These are phyloP conservation scores for Pseudopleuronectes americanus DNA, from an alignment of 2,797 vertebrate genomes.

Conservation along the genomic window DNA sequence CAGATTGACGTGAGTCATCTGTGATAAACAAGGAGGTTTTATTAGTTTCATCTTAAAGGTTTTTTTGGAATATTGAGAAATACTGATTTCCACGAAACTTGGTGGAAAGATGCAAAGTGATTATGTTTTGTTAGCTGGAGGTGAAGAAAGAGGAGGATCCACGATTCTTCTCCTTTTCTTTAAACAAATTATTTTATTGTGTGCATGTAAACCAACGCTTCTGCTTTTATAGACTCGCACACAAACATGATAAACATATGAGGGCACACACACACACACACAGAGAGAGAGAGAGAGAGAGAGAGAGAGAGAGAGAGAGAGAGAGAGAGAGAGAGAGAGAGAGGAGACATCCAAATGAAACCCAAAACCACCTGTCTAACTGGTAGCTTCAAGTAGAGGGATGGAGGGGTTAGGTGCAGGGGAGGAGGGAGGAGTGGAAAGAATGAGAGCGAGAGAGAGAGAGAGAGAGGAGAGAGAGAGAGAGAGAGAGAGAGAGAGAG, in stretches of 20 bases:
- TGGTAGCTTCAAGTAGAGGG: conserved; percentile 33
- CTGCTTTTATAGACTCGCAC: conserved; percentile 12
- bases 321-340: too few relatives aligned
- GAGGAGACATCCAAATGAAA: conserved; percentile 46
- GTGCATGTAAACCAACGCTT: conserved; percentile 26
- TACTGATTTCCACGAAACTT: neutral
- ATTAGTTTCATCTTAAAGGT: neutral
- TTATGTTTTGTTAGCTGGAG: too few relatives aligned
- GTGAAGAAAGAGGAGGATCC: too few relatives aligned
- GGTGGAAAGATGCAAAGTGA: too few relatives aligned
- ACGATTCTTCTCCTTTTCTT: too few relatives aligned
- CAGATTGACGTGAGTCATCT: neutral
- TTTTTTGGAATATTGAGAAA: neutral
- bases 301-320: neutral
- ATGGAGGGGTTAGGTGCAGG: conserved; percentile 50
- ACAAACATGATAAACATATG: neutral
- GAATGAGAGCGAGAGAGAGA: too few relatives aligned
- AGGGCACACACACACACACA: neutral
- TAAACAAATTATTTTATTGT: conserved; percentile 29
- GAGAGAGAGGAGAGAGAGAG: too few relatives aligned
- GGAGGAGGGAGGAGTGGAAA: conserved; percentile 29
- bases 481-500: conserved; percentile 1
- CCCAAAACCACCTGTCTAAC: conserved; percentile 49
- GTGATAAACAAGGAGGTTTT: neutral
- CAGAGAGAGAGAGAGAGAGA: too few relatives aligned